phyloP scores from a whole-genome alignment of 1,140 invertebrate genomes.

The Euborellia annulipes region DNA sequence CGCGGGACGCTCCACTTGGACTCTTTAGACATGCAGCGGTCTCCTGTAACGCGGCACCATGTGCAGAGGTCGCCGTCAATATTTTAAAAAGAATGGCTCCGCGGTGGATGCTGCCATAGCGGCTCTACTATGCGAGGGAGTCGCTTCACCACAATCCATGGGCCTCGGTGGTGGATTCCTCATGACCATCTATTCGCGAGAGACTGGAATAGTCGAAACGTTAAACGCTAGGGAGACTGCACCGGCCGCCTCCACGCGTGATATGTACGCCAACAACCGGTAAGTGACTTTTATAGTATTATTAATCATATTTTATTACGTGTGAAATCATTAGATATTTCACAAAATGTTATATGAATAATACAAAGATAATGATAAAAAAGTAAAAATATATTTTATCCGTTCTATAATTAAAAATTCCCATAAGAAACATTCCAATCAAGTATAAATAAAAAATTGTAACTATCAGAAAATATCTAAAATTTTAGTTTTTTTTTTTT shows the following conservation, averaged over 20 bases:
- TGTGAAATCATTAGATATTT: too few species aligned
- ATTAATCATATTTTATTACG: too few species aligned
- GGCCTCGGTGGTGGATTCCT: slow-evolving; percentile 73
- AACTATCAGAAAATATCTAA: too few species aligned
- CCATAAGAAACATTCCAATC: too few species aligned
- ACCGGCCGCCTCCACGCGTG: slow-evolving; percentile 32
- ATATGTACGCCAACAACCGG: slow-evolving; percentile 35
- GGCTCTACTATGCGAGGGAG: slow-evolving; percentile 63
- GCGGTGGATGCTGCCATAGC: slow-evolving; percentile 74
- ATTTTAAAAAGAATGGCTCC: slow-evolving; percentile 48
- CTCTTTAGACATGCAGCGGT: slow-evolving; percentile 15
- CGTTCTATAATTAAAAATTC: too few species aligned
- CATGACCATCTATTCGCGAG: slow-evolving; percentile 53
- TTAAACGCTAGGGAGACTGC: slow-evolving; percentile 57
- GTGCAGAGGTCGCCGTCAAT: slow-evolving; percentile 30
- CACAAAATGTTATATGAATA: too few species aligned
- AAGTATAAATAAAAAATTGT: too few species aligned
- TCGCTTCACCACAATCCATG: slow-evolving; percentile 61
- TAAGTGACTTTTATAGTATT: too few species aligned
- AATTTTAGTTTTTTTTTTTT: too few species aligned
- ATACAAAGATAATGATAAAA: too few species aligned
- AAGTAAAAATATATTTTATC: too few species aligned
- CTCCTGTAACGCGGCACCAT: slow-evolving; percentile 24
- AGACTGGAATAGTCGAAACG: slow-evolving; percentile 26
- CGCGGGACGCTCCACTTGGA: too few species aligned